Percentiles rank a stretch among this genome's conserved stretches.
Evolutionary conservation across 2,113 vertebrate species (phyloP).

Genomic region (Neotragus pygmaeus): DNA sequence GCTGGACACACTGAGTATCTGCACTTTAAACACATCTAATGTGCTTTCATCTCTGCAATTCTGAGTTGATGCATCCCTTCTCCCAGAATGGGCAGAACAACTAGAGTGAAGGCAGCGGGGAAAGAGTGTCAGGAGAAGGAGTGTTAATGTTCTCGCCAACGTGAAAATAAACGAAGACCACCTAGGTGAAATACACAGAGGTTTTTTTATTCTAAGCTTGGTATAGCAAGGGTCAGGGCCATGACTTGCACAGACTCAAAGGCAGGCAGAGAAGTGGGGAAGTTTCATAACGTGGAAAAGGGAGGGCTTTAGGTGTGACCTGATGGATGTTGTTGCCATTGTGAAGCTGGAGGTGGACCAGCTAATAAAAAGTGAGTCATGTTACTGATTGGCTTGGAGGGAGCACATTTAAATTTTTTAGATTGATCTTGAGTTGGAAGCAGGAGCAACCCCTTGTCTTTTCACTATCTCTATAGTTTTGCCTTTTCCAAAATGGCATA

Average conservation of each 20-base stretch:
- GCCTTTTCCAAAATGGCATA: not conserved
- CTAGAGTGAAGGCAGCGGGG: not conserved
- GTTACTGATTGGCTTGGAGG: not conserved
- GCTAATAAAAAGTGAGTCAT: not conserved
- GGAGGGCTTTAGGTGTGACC: not conserved
- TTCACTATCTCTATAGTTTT: not conserved
- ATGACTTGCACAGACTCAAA: not conserved
- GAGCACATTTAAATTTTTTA: not conserved
- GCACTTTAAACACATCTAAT: not conserved
- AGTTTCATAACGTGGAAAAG: not conserved
- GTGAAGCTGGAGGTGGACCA: not conserved
- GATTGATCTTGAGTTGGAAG: not conserved
- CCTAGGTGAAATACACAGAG: not conserved
- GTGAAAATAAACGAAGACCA: not conserved
- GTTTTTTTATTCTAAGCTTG: not conserved
- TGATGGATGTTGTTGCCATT: not conserved
- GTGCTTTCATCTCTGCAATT: not conserved
- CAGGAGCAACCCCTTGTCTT: not conserved
- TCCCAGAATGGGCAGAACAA: not conserved
- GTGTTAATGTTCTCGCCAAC: not conserved
- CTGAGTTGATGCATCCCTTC: not conserved
- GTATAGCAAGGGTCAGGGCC: not conserved
- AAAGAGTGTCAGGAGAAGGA: too few relatives aligned
- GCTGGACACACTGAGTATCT: too few relatives aligned
- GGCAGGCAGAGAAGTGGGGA: not conserved